Evolutionary conservation across 2,113 vertebrate genomes (phyloP).

Genomic region (Carlito syrichta): DNA sequence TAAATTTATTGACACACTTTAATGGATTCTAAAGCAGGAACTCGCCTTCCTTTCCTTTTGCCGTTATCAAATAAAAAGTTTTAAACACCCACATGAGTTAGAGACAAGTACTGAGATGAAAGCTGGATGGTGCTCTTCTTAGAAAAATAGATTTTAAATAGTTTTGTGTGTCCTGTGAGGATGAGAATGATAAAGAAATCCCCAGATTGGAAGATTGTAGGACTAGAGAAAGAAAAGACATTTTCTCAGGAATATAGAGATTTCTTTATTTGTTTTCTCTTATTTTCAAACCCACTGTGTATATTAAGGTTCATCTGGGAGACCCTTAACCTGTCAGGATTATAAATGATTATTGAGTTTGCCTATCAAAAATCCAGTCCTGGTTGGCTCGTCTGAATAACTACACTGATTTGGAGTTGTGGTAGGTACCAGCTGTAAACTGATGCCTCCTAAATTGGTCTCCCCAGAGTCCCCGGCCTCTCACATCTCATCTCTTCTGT

Average conservation of each 20-base stretch:
- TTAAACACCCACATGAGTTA: not conserved
- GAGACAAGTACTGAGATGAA: not conserved
- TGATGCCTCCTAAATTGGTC: not conserved
- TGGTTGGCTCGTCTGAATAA: constrained; percentile 41
- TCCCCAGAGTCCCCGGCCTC: not conserved
- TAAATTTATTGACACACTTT: not conserved
- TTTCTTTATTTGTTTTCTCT: constrained; percentile 60
- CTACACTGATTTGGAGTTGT: not conserved
- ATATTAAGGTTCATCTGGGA: constrained; percentile 32
- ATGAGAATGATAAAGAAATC: constrained; percentile 8
- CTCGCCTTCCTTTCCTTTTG: not conserved
- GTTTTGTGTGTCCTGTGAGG: constrained; percentile 41
- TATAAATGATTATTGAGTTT: constrained; percentile 60
- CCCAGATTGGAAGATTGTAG: constrained; percentile 42
- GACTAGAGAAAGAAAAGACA: constrained; percentile 43
- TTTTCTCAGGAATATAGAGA: constrained; percentile 44
- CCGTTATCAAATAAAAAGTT: constrained; percentile 32
- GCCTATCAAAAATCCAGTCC: not conserved
- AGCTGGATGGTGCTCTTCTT: not conserved
- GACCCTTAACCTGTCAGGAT: constrained; percentile 57
- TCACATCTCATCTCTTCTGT: not conserved
- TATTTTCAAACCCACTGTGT: constrained; percentile 46
- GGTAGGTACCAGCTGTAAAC: not conserved
- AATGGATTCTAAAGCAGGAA: not conserved
- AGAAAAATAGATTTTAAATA: constrained; percentile 31